Evolutionary conservation across 1,140 invertebrate species (phyloP), one percentile per base, ranked within the genome.

Genomic region (Cardiocondyla obscurior): DNA sequence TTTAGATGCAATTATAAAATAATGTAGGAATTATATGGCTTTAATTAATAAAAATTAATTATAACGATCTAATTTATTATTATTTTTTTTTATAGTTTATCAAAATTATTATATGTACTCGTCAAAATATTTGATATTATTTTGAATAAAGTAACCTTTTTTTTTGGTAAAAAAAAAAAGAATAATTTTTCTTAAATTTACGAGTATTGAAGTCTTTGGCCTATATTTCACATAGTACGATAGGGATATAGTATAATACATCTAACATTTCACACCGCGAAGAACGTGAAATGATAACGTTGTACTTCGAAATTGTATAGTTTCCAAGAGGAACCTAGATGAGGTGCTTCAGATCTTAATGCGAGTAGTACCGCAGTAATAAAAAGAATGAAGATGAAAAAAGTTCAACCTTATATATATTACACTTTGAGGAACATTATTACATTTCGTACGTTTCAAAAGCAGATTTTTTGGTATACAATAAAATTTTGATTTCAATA

Each of bases 311-410:
- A 16, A 58, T 64, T 49, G 57, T 64, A 69, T 14, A 77, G 76
- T 83, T 70, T 77, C 33, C 81, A 83, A 85, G 49, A 58, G 53
- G 22, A 36, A 76, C 33, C 64, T 65, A 73, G 57, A 85, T 77
- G 84, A 77, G 57, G 25, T 69, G 25, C 30, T 72, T 58, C 57
- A 49, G 22, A 53, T 79, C 46, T 70, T 79, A 76, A 36, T 53
- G 46, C 36, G 28, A 67, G 25, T 19, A 53, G 7, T 42, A 10
- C 60, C 8, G 12, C 16, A 25, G 53, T 33, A 22, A 36, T 30
- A 44, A 69, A 79, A 67, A 64, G 30, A 76, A 76, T 49, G 25
- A 42, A 42, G 64, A 28, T 16, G n/a, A 42, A 53, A 79, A 65
- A 36, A 64, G 30, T 8, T 36, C 19, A 49, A 5, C 12, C 8